These are phyloP conservation scores for Ctenosaura bakeri DNA, from an alignment of 2,797 vertebrate species.

Conservation along the genomic window DNA sequence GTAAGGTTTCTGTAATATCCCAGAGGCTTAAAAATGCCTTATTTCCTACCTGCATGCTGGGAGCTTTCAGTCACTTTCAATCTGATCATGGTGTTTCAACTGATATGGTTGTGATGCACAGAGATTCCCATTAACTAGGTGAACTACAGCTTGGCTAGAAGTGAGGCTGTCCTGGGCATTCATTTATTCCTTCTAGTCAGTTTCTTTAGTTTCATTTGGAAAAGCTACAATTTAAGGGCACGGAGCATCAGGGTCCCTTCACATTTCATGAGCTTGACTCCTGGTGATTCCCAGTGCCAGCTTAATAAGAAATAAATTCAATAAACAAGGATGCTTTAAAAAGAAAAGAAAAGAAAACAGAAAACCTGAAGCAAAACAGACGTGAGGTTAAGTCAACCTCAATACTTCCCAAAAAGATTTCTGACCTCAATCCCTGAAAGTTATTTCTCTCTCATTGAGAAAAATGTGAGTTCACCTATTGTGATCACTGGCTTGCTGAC, in stretches of 20 bases:
- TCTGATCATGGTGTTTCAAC: constrained; percentile 47
- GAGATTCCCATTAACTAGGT: constrained; percentile 38
- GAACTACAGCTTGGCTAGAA: constrained; percentile 18
- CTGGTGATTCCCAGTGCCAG: constrained; percentile 4
- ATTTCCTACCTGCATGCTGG: constrained; percentile 28
- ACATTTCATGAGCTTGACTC: constrained; percentile 18
- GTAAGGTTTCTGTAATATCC: neutral
- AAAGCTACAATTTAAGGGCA: constrained; percentile 40
- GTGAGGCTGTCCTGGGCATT: constrained; percentile 17
- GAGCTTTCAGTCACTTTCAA: constrained; percentile 50
- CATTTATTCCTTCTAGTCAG: constrained; percentile 33
- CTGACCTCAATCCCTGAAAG: neutral
- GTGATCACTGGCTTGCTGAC: neutral
- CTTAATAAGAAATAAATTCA: constrained; percentile 16
- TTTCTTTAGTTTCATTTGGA: constrained; percentile 42
- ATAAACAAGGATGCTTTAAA: neutral
- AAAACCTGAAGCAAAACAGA: neutral
- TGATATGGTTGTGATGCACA: constrained; percentile 33
- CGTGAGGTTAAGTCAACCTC: neutral
- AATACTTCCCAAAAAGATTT: neutral
- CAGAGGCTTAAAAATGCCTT: constrained; percentile 18
- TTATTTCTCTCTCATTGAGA: neutral
- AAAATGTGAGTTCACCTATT: neutral
- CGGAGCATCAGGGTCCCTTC: constrained; percentile 39
- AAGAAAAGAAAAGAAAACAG: neutral